Percentiles rank a stretch among this genome's conserved stretches.
Evolutionary conservation across 2,113 vertebrate species (phyloP).

Genomic region (Pseudopipra pipra): DNA sequence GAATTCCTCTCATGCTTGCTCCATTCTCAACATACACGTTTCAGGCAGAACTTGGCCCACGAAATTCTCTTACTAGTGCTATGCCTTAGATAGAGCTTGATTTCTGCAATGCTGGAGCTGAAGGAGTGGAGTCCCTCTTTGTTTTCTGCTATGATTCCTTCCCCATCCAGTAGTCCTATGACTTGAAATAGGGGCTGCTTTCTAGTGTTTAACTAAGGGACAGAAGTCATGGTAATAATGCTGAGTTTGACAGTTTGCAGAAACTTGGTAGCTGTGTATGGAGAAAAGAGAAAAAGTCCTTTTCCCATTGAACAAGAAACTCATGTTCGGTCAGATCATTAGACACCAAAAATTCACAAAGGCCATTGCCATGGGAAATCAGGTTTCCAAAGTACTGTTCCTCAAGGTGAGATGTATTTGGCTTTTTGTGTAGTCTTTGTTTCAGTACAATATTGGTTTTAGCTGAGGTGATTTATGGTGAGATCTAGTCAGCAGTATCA

Average conservation of each 20-base stretch:
- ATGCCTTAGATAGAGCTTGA: background rate
- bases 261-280: background rate
- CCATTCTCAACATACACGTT: fast-evolving
- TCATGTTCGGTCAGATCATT: background rate
- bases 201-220: background rate
- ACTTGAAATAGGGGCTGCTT: background rate
- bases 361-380: background rate
- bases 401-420: background rate
- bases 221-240: background rate
- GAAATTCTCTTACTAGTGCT: background rate
- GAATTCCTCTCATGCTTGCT: background rate
- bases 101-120: background rate
- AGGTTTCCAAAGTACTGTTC: background rate
- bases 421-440: background rate
- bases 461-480: background rate
- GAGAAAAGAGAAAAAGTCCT: background rate
- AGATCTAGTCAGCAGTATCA: background rate
- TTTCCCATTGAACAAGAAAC: background rate
- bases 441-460: background rate
- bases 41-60: background rate
- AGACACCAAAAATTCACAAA: background rate
- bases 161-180: fast-evolving
- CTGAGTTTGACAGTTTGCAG: background rate
- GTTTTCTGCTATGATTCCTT: background rate
- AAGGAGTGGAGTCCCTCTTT: background rate